Evolutionary conservation across 2,888 invertebrate species (phyloP).

Genomic region (Drosophila monieri): DNA sequence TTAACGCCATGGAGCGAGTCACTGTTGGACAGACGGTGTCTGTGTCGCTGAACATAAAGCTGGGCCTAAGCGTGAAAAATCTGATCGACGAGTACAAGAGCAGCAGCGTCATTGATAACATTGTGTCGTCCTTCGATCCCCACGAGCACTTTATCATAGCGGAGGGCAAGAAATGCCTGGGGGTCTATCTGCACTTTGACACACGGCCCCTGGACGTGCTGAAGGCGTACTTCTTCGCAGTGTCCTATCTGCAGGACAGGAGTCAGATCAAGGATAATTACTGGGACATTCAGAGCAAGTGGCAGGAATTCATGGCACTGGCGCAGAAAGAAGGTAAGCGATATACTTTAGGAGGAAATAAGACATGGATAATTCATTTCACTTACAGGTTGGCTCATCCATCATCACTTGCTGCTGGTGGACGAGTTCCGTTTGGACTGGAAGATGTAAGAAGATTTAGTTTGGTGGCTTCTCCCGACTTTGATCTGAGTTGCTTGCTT

Average conservation of each 20-base stretch:
- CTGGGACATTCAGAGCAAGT: conserved; percentile 85
- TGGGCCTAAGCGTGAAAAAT: conserved; percentile 82
- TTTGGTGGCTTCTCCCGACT: conserved; percentile 3
- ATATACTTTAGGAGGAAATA: neutral
- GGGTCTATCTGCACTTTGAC: conserved; percentile 84
- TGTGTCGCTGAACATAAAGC: conserved; percentile 81
- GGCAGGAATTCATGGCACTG: conserved; percentile 84
- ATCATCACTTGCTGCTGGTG: conserved; percentile 86
- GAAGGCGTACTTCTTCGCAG: conserved; percentile 84
- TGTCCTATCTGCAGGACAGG: conserved; percentile 84
- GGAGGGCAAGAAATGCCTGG: conserved; percentile 82
- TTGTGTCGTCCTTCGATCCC: conserved; percentile 84
- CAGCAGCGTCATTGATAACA: conserved; percentile 82
- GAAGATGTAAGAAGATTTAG: conserved; percentile 74
- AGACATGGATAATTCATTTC: neutral
- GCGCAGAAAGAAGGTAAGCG: conserved; percentile 84
- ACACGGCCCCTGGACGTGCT: conserved; percentile 83
- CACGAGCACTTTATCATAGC: conserved; percentile 84
- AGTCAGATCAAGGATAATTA: conserved; percentile 84
- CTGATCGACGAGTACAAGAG: conserved; percentile 83
- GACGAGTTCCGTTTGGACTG: conserved; percentile 86
- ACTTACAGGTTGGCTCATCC: conserved; percentile 86
- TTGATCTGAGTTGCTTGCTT: conserved; percentile 43
- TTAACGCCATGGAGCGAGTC: conserved; percentile 90
- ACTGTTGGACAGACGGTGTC: conserved; percentile 86